A percentile compares a stretch with the other conserved stretches of the same genome.
Evolutionary conservation across 2,113 vertebrate species (phyloP).

Genomic region (Pachycephala philippinensis): DNA sequence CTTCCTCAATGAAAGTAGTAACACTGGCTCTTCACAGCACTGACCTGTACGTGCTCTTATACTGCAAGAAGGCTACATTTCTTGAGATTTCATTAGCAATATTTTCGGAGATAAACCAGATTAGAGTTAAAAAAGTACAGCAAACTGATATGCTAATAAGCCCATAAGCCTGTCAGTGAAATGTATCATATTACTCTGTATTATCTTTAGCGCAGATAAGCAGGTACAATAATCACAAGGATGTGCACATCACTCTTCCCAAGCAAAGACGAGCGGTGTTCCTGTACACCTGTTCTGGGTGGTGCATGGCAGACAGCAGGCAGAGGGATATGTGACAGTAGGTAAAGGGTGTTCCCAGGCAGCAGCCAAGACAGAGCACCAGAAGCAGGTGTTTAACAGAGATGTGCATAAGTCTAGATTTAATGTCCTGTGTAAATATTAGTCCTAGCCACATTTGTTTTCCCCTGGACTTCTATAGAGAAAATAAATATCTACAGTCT

Average conservation of each 20-base stretch:
- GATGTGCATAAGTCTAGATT: neutral
- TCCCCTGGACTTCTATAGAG: neutral
- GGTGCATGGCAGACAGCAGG: neutral
- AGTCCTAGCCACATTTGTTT: neutral
- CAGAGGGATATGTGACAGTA: neutral
- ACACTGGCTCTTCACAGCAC: neutral
- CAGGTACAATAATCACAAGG: neutral
- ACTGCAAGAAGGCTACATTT: neutral
- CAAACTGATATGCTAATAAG: neutral
- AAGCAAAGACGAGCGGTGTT: neutral
- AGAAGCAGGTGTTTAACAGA: neutral
- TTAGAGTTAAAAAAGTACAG: neutral
- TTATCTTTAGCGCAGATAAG: neutral
- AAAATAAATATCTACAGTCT: neutral
- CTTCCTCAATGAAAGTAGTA: neutral
- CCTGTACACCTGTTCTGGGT: neutral
- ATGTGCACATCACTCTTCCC: slow-evolving; percentile 3
- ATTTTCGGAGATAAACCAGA: neutral
- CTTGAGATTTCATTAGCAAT: neutral
- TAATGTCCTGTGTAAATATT: neutral
- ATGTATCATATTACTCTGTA: neutral
- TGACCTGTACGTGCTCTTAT: neutral
- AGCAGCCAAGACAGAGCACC: neutral
- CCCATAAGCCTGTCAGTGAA: neutral
- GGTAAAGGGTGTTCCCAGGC: neutral